Percentiles rank a stretch among this genome's conserved stretches.
phyloP scores from a whole-genome alignment of 1,140 invertebrate genomes.

The Trichomalopsis sarcophagae region DNA sequence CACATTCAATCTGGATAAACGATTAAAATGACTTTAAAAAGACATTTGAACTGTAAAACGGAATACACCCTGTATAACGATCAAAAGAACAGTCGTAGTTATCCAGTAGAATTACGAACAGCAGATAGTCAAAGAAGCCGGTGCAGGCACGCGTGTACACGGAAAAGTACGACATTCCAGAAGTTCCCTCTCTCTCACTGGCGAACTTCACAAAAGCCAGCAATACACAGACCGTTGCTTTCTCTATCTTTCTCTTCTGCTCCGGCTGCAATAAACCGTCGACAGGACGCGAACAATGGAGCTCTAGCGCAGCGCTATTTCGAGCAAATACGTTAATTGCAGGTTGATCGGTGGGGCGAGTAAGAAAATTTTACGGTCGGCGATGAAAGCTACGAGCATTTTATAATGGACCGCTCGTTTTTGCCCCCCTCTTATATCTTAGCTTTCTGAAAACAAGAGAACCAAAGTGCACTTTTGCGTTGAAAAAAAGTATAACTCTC shows the following conservation, averaged over 20 bases:
- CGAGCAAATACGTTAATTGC: conserved; percentile 36
- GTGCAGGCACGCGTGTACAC: neutral
- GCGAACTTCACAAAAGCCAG: neutral
- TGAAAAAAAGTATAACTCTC: neutral
- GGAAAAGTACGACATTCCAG: neutral
- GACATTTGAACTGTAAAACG: too few species aligned
- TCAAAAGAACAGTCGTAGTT: neutral
- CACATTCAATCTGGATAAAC: too few species aligned
- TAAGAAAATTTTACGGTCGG: conserved; percentile 39
- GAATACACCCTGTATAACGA: too few species aligned
- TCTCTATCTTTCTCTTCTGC: neutral
- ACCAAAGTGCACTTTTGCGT: neutral
- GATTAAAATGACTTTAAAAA: too few species aligned
- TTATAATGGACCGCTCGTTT: conserved; percentile 27
- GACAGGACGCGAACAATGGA: conserved; percentile 15
- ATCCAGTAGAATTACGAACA: neutral
- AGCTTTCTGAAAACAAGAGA: neutral
- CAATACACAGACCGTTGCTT: neutral
- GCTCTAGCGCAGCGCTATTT: conserved; percentile 10
- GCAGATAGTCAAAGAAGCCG: neutral
- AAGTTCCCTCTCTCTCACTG: neutral
- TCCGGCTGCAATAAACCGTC: neutral
- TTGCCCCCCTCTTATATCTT: neutral
- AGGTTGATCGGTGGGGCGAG: conserved; percentile 27
- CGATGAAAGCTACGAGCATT: conserved; percentile 2